Evolutionary conservation across 2,113 vertebrate genomes (phyloP), one percentile per base, ranked within the genome.

Genomic region (Aythya baeri): DNA sequence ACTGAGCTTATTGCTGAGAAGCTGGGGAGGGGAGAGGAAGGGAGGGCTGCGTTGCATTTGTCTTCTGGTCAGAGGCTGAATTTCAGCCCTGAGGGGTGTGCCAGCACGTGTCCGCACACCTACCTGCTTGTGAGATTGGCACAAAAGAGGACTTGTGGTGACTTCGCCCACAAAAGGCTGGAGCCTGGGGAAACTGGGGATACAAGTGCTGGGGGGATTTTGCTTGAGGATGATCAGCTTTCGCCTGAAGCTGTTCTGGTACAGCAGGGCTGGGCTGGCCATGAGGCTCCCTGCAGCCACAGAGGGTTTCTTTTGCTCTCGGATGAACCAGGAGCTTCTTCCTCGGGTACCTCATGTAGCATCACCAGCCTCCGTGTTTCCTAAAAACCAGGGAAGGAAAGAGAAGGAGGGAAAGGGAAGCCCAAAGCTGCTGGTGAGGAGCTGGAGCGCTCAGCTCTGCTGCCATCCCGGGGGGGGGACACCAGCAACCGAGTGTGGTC

Each of bases 401-500:
- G 46, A 49, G 20, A 49, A 49, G 46, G 46, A 22, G 20, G 46
- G 5, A 49, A 41, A 29, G 41, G n/a, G 31, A 81, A 89, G 11
- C 21, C 49, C 63, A 21, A 70, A 52, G 50, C 67, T 3, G 0
- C 65, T 1, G 1, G 36, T 9, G 46, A 86, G 58, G 70, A 82
- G 71, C 70, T 3, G 3, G 26, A 76, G 68, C 26, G 1, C 22
- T 62, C 1, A 7, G 54, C 73, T 70, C 4, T 1, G 65, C 41
- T 41, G 31, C 27, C 0, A 0, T 11, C 2, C 6, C 62, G 49
- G 63, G n/a, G 26, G 50, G 38, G 14, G 1, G 84, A 23, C 4
- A 2, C 58, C 27, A 52, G 52, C 13, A 17, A 34, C 54, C 17
- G 34, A 8, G 54, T 3, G 2, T 3, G 5, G 20, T 74, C 29